Base-by-base conservation (phyloP, 2,113 vertebrate genomes). In the Boulengeromyrus knoepffleri region DNA sequence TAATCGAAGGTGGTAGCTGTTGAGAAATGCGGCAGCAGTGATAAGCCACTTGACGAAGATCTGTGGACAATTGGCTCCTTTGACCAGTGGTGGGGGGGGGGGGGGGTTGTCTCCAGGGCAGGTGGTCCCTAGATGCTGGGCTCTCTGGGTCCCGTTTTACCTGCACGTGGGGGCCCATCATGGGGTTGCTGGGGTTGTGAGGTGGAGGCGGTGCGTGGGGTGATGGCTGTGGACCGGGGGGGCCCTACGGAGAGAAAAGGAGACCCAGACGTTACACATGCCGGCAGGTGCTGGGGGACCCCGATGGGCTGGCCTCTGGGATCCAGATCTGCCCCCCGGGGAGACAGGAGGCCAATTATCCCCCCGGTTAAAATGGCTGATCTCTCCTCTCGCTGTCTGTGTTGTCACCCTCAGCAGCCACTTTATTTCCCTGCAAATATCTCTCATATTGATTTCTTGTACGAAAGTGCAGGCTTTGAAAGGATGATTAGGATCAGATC, bases 181-280 rank as follows among this genome's bases (percentile, higher is more conserved):
- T 91, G 90, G 85, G 50, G 89, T 90, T 91, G 56, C 49, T 91
- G 87, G 91, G 92, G 87, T 91, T 93, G 92, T 91, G 90, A 91
- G 85, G 85, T 58, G 91, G 85, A 56, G 85, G 91, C 50, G 87
- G 80, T 91, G 70, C 46, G 15, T 70, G 88, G 83, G 91, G 74
- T 10, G 2, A 93, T 91, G 88, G 36, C 10, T 92, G 84, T 90
- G 92, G 93, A 88, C 45, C 53, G 47, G 70, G 62, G 89, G 52
- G 88, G 9, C 80, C 87, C 91, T 36, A 17, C 21, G 90, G 90
- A 93, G 88, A 90, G 39, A 90, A 90, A 58, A 70, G 89, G 90
- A 90, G 49, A 90, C 88, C 85, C 90, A 90, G 39, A 88, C 15
- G 74, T 90, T 90, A 90, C 87, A 88, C 87, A 89, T 3, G 87